phyloP scores from a whole-genome alignment of 2,797 vertebrate species.

The Paguma larvata region DNA sequence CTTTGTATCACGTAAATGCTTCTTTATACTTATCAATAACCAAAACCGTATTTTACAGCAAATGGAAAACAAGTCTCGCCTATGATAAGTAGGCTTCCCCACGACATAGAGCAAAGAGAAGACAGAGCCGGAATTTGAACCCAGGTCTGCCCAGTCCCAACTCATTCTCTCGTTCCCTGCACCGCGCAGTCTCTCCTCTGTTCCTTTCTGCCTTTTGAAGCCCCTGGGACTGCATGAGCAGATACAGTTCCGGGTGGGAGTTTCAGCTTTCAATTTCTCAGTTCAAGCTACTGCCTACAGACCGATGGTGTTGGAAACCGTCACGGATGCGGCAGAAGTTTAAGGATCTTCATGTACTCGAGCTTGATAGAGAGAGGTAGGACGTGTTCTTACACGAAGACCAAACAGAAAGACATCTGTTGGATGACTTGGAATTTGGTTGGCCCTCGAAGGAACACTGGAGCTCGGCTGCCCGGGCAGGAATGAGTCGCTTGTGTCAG shows the following conservation, averaged over 20 bases:
- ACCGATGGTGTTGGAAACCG: not conserved
- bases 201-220: not conserved
- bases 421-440: not conserved
- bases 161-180: not conserved
- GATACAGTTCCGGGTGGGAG: not conserved
- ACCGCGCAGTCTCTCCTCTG: not conserved
- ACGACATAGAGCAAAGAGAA: not conserved
- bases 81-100: not conserved
- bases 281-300: not conserved
- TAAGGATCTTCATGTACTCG: not conserved
- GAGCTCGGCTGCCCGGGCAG: not conserved
- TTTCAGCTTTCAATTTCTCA: not conserved
- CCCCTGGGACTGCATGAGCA: not conserved
- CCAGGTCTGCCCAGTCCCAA: not conserved
- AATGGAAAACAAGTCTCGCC: not conserved
- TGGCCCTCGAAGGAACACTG: not conserved
- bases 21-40: not conserved
- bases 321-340: fast-evolving
- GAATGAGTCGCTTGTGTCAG: fast-evolving
- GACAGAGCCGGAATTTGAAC: not conserved
- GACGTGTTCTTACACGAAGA: not conserved
- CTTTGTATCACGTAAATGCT: not conserved
- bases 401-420: slow-evolving; percentile 6
- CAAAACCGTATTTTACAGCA: not conserved
- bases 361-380: not conserved